A percentile compares a stretch with the other conserved stretches of the same genome.
Conservation (phyloP, 2,888 invertebrate species). For the Drosophila fulvimacula region DNA sequence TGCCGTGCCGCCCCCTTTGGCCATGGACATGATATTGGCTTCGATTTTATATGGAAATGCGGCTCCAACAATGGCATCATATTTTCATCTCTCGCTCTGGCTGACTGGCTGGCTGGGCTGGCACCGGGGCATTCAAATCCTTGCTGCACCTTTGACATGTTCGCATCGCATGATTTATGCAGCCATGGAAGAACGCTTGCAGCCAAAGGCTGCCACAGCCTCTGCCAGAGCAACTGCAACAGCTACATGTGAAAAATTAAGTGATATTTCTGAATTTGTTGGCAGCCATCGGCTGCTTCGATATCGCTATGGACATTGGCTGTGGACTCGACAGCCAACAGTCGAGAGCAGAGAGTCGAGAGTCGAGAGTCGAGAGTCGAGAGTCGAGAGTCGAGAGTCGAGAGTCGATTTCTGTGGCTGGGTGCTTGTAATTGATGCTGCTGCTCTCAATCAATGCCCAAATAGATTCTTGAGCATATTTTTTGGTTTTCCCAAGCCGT, state of each 20-base stretch:
- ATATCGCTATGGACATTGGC: slow-evolving; percentile 24
- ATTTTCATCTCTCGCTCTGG: slow-evolving; percentile 66
- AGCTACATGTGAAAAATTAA: slow-evolving; percentile 76
- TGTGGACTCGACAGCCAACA: slow-evolving; percentile 5
- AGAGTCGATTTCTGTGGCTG: slow-evolving; percentile 11
- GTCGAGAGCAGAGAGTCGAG: slow-evolving; percentile 2
- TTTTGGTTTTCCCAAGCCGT: slow-evolving; percentile 54
- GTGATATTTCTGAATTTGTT: slow-evolving; percentile 80
- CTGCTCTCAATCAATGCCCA: slow-evolving; percentile 75
- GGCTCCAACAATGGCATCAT: slow-evolving; percentile 77
- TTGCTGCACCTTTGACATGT: slow-evolving; percentile 79
- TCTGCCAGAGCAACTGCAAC: slow-evolving; percentile 35
- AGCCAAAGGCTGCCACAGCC: slow-evolving; percentile 36
- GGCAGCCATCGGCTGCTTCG: slow-evolving; percentile 61
- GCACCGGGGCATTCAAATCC: slow-evolving; percentile 74
- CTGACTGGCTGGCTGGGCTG: slow-evolving; percentile 18
- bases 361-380: neutral
- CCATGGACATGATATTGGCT: slow-evolving; percentile 43
- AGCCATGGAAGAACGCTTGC: slow-evolving; percentile 69
- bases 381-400: neutral
- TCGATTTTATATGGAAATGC: slow-evolving; percentile 78
- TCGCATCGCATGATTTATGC: slow-evolving; percentile 76
- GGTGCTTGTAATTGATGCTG: slow-evolving; percentile 68
- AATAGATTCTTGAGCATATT: slow-evolving; percentile 53
- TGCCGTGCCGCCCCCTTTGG: slow-evolving; percentile 15